Conservation (phyloP, 2,888 invertebrate species). For the Leucophenga maculata region DNA sequence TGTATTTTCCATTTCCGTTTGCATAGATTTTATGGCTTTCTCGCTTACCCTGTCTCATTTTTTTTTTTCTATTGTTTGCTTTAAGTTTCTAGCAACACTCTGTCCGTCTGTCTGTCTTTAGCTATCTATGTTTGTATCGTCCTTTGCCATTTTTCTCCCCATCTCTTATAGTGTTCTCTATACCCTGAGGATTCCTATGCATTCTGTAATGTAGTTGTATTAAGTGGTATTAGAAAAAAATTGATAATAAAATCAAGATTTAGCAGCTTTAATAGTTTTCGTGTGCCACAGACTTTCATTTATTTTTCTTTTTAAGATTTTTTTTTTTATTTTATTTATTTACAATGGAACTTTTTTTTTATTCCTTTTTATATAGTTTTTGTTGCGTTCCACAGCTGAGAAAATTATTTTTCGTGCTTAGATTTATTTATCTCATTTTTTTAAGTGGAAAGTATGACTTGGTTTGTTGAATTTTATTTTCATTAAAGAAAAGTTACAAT, state of each 20-base stretch:
- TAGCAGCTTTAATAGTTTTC: constrained; percentile 17
- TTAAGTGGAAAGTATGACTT: background rate
- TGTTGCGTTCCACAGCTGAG: no score
- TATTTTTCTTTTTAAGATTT: background rate
- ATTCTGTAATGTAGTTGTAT: constrained; percentile 3
- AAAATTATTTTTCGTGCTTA: background rate
- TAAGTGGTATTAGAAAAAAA: constrained; percentile 11
- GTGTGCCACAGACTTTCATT: background rate
- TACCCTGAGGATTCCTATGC: background rate
- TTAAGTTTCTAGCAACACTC: background rate
- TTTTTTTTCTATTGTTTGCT: background rate
- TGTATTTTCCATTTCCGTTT: constrained; percentile 43
- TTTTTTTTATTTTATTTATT: background rate
- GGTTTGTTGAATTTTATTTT: no score
- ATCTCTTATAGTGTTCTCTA: background rate
- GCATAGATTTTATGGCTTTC: constrained; percentile 3
- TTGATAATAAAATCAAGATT: constrained; percentile 13
- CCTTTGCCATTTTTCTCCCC: background rate
- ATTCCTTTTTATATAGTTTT: background rate
- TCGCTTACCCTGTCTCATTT: background rate
- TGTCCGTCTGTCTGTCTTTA: background rate
- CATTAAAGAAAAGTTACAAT: no score
- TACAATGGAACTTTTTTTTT: background rate
- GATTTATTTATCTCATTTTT: background rate
- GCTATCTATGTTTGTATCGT: background rate